Base-by-base conservation (phyloP, 2,113 vertebrate genomes). In the Oncorhynchus masou region DNA sequence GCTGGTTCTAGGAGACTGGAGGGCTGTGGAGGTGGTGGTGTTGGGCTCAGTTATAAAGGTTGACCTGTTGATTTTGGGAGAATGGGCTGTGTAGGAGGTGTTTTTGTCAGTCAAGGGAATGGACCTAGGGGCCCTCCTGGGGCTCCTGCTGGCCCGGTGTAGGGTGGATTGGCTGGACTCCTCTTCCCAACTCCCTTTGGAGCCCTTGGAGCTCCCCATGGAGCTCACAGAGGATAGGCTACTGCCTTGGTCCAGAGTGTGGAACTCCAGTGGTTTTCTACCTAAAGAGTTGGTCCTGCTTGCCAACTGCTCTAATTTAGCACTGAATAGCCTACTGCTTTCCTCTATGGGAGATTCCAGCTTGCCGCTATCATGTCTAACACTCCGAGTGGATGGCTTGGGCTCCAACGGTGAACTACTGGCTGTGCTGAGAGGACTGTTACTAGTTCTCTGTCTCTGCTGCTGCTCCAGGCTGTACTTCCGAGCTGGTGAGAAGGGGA, bases 291-390 rank as follows among this genome's bases (percentile, higher is more conserved):
- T 95, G 66, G 94, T 95, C 83, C 95, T 93, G 83, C 91, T 93
- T 71, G 94, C 91, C 0, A 98, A 90, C 84, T 96, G 96, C 84
- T 98, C 96, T 54, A 96, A 86, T 90, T 96, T 99, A 83, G 95
- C 94, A 70, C 92, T 97, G 86, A 97, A 97, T 67, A 96, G 93
- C 81, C 94, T 96, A 83, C 96, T 94, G 75, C 93, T 96, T 72
- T 95, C 93, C 0, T 89, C 87, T 19, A 51, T 84, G 22, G 91
- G 78, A 0, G 94, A 95, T 87, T 92, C 95, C 15, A 77, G 69
- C 82, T 91, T 83, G 29, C 67, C 68, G 15, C 68, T 49, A 19
- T 87, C 81, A 39, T 67, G 81, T 82, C 82, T 87, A 20, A 76
- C 68, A 54, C 68, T 72, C 4, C 22, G 16, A 69, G 34, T 72